Evolutionary conservation across 1,140 invertebrate species (phyloP), one percentile per base, ranked within the genome.

Genomic region (Copidosoma floridanum): DNA sequence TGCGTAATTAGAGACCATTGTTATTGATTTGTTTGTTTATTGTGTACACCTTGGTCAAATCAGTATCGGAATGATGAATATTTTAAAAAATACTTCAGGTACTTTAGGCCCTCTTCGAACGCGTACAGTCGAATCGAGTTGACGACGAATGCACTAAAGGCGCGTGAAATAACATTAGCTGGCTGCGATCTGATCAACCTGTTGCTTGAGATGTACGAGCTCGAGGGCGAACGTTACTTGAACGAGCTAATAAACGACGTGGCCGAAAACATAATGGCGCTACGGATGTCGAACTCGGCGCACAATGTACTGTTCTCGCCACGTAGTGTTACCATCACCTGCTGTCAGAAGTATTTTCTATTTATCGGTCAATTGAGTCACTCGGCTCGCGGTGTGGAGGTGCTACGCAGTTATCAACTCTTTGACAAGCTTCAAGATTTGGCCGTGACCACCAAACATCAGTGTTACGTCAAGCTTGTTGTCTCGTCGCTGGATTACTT

Each of bases 301-400:
- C 90, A 94, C 69, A 92, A 96, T 72, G 92, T 91, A 65, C 78
- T 95, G 1, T 91, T 98, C 62, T 95, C 92, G 75, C 93, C 94
- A 0, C 86, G 89, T 59, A 89, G 92, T 72, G 87, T 98, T 81
- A 84, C 86, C 48, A 92, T 88, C 63, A 95, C 93, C 5, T 89
- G 94, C 73, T 92, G 91, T 74, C 93, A 96, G 75, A 89, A 91
- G 75, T 98, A 98, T 80, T 98, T 98, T 74, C 80, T 98, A 2
- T 92, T 96, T 68, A 86, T 98, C 48, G 95, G 95, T 1, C 88
- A 91, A 63, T 81, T 97, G 54, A 93, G 89, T 60, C 87, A 88
- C 46, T 86, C 85, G n/a, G 80, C 82, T 37, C 84, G 85, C 47
- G 94, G 94, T 1, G 81, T 88, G 26, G 83, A 83, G 53, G 80